phyloP scores from a whole-genome alignment of 1,140 invertebrate species.

The Drosophila cardini region DNA sequence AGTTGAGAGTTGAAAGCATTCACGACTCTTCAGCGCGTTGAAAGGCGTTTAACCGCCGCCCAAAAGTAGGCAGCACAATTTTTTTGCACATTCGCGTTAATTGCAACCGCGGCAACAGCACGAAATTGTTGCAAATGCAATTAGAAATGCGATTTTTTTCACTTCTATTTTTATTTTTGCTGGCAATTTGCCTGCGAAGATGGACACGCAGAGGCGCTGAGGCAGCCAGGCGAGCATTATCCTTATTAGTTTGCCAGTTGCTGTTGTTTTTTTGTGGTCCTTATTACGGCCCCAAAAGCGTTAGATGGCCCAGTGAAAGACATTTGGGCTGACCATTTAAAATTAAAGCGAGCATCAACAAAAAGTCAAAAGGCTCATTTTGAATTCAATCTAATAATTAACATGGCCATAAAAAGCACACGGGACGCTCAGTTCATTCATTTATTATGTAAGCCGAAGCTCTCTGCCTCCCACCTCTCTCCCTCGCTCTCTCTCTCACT shows the following conservation, averaged over 20 bases:
- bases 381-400: slow-evolving; percentile 81
- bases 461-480: not conserved
- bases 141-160: slow-evolving; percentile 57
- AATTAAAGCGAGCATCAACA: slow-evolving; percentile 24
- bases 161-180: slow-evolving; percentile 8
- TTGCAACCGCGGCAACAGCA: slow-evolving; percentile 35
- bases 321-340: slow-evolving; percentile 70
- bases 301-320: slow-evolving; percentile 28
- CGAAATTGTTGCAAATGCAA: slow-evolving; percentile 73
- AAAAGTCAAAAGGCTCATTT: slow-evolving; percentile 59
- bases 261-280: not conserved
- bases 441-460: slow-evolving; percentile 66
- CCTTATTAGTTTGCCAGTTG: slow-evolving; percentile 59
- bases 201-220: slow-evolving; percentile 24
- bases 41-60: not conserved
- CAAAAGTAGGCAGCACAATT: slow-evolving; percentile 34
- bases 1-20: slow-evolving; percentile 14
- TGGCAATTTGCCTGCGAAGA: slow-evolving; percentile 23
- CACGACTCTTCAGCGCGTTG: not conserved
- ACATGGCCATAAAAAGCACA: slow-evolving; percentile 77
- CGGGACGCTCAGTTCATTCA: slow-evolving; percentile 64
- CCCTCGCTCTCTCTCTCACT: not conserved
- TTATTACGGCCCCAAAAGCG: slow-evolving; percentile 38
- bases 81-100: slow-evolving; percentile 51
- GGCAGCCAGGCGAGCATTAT: slow-evolving; percentile 41